These are phyloP conservation scores for Eumerus sabulonum DNA, from an alignment of 2,888 invertebrate species.

Conservation along the genomic window DNA sequence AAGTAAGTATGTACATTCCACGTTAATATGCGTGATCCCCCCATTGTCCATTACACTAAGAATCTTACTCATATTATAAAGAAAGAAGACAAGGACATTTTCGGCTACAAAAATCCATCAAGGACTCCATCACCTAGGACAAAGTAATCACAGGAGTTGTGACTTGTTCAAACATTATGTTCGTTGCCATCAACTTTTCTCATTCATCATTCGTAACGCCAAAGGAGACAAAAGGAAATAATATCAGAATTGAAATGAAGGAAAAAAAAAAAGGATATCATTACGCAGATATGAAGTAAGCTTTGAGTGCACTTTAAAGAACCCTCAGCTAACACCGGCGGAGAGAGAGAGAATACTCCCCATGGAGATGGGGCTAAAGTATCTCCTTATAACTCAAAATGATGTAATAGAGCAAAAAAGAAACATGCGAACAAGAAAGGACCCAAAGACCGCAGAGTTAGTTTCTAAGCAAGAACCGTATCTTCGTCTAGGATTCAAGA, in stretches of 20 bases:
- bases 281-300: conserved; percentile 45
- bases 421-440: background rate
- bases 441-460: conserved; percentile 42
- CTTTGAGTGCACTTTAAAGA: conserved; percentile 61
- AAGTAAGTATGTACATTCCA: too few species aligned
- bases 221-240: conserved; percentile 23
- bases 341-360: conserved; percentile 49
- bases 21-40: too few species aligned
- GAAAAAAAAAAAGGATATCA: conserved; percentile 26
- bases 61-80: too few species aligned
- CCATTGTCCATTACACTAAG: too few species aligned
- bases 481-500: conserved; percentile 50
- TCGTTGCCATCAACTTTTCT: conserved; percentile 8
- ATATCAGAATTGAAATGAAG: conserved; percentile 56
- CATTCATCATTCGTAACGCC: conserved; percentile 21
- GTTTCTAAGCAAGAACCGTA: conserved; percentile 61
- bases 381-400: conserved; percentile 50
- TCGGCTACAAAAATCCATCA: too few species aligned
- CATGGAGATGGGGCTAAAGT: conserved; percentile 55
- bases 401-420: conserved; percentile 16
- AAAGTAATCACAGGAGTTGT: too few species aligned
- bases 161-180: too few species aligned
- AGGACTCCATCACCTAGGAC: too few species aligned
- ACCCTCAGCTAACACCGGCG: conserved; percentile 10
- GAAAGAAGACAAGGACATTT: too few species aligned